Evolutionary conservation across 2,888 invertebrate genomes (phyloP).

Genomic region (Spialia ferax): DNA sequence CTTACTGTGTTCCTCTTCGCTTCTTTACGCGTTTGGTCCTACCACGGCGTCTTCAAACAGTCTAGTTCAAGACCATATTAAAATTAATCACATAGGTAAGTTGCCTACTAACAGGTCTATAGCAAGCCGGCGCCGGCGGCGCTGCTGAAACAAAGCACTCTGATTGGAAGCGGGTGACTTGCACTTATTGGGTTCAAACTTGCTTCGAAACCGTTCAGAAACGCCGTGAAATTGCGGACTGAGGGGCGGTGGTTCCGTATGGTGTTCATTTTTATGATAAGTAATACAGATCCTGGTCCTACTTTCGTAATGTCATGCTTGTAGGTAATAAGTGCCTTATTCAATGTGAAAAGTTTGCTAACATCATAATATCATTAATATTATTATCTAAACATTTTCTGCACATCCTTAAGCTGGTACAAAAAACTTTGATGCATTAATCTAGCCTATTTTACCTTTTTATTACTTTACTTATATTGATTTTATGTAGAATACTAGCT

Average conservation of each 20-base stretch:
- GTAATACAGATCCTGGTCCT: neutral
- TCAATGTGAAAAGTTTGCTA: too few relatives aligned
- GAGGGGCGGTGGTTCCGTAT: conserved; percentile 52
- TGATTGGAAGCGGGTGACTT: conserved; percentile 78
- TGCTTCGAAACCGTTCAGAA: neutral
- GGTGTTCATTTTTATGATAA: neutral
- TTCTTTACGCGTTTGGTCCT: too few relatives aligned
- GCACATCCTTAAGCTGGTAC: too few relatives aligned
- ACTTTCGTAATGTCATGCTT: neutral
- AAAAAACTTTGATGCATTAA: too few relatives aligned
- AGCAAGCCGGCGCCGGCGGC: conserved; percentile 32
- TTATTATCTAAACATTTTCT: too few relatives aligned
- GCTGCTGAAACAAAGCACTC: conserved; percentile 50
- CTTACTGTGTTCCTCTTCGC: neutral
- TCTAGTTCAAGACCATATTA: neutral
- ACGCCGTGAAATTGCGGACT: conserved; percentile 60
- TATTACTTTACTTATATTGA: too few relatives aligned
- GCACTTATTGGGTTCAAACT: conserved; percentile 51
- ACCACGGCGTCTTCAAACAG: neutral
- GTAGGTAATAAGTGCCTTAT: too few relatives aligned
- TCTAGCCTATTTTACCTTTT: too few relatives aligned
- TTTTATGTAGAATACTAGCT: too few relatives aligned
- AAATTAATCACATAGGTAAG: neutral
- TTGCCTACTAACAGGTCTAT: conserved; percentile 17
- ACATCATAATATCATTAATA: too few relatives aligned